A percentile compares a stretch with the other conserved stretches of the same genome.
These are phyloP conservation scores for Phortica magna DNA, from an alignment of 2,888 invertebrate species.

Conservation along the genomic window DNA sequence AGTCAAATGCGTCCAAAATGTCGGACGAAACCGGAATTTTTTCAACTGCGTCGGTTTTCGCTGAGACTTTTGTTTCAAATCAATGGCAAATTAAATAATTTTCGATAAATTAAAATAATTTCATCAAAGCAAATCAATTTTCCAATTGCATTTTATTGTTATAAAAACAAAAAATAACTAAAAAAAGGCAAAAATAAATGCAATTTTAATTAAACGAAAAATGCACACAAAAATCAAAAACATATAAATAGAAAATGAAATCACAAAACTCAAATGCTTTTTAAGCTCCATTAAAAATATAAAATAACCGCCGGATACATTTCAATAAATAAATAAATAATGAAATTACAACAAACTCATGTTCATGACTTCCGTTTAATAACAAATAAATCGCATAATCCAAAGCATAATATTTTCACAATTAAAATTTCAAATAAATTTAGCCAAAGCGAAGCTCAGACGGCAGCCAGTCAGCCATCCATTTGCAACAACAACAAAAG, in stretches of 20 bases:
- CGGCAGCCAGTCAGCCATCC: constrained; percentile 10
- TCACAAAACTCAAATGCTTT: constrained; percentile 54
- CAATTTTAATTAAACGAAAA: constrained; percentile 29
- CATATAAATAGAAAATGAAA: constrained; percentile 27
- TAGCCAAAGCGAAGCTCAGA: constrained; percentile 53
- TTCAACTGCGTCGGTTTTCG: not conserved
- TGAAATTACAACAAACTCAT: constrained; percentile 54
- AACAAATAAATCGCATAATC: constrained; percentile 74
- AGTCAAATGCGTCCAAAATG: not conserved
- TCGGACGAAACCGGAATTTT: no score
- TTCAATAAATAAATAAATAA: constrained; percentile 58
- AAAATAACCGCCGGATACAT: constrained; percentile 64
- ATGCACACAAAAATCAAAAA: constrained; percentile 50
- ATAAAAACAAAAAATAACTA: not conserved
- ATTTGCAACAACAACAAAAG: constrained; percentile 61
- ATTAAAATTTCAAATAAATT: constrained; percentile 74
- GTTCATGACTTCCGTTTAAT: constrained; percentile 70
- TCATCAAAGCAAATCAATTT: no score
- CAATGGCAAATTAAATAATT: no score
- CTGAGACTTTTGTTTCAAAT: not conserved
- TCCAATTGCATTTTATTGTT: not conserved
- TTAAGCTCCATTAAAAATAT: constrained; percentile 62
- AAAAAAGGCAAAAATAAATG: not conserved
- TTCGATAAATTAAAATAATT: no score
- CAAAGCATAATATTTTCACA: constrained; percentile 68